phyloP scores from a whole-genome alignment of 2,113 vertebrate species.

The Caretta caretta region DNA sequence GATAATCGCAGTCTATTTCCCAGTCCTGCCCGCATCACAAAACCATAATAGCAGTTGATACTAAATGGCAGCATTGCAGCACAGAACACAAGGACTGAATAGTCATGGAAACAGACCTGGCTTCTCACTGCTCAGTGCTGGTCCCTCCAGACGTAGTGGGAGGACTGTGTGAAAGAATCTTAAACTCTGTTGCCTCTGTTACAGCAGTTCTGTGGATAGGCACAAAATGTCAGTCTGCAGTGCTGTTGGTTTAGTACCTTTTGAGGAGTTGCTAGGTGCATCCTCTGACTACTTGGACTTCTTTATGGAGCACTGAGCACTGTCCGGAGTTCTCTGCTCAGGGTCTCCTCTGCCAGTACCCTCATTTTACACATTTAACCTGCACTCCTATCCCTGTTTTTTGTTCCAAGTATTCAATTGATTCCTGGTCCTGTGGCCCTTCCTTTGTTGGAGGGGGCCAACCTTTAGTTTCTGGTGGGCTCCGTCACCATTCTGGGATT shows the following conservation, averaged over 20 bases:
- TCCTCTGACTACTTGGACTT: accelerated
- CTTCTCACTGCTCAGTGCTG: accelerated
- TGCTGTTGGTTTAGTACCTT: not conserved
- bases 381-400: not conserved
- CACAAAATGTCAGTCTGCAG: accelerated
- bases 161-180: accelerated
- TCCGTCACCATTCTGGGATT: not conserved
- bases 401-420: not conserved
- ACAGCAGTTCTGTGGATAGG: not conserved
- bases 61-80: not conserved
- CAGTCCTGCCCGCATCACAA: not conserved
- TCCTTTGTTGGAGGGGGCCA: not conserved
- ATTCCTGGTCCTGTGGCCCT: not conserved
- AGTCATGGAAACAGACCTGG: not conserved
- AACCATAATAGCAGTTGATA: not conserved
- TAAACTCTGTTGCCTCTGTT: not conserved
- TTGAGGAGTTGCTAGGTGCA: not conserved
- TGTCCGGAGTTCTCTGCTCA: not conserved
- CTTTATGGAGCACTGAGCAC: not conserved
- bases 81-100: not conserved
- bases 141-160: not conserved
- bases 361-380: not conserved
- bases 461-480: not conserved
- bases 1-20: not conserved
- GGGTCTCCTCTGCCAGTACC: not conserved